phyloP scores from a whole-genome alignment of 2,113 vertebrate genomes.

The Thunnus maccoyii region DNA sequence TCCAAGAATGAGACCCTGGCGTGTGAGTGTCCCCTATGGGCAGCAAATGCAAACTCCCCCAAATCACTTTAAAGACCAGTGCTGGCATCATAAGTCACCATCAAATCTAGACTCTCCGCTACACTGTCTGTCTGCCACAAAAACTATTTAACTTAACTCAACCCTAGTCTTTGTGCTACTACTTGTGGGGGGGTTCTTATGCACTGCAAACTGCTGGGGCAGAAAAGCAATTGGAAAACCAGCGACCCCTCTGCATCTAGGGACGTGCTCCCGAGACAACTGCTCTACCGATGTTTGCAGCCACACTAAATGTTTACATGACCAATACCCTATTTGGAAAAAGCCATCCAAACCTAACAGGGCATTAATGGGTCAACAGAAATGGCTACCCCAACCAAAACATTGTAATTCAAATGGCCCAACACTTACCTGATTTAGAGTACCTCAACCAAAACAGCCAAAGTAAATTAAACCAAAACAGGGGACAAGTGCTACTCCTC shows the following conservation, averaged over 20 bases:
- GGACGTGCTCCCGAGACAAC: conserved; percentile 1
- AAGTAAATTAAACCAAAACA: too few relatives aligned
- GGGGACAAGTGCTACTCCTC: too few relatives aligned
- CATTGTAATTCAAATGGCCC: too few relatives aligned
- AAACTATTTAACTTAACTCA: neutral
- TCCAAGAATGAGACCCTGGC: neutral
- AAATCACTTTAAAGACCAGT: too few relatives aligned
- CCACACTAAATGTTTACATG: neutral
- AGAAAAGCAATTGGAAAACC: neutral
- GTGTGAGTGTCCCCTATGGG: neutral
- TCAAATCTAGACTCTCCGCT: conserved; percentile 28
- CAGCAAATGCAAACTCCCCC: too few relatives aligned
- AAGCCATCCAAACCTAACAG: neutral
- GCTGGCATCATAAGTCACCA: too few relatives aligned
- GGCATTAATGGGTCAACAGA: neutral
- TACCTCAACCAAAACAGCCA: too few relatives aligned
- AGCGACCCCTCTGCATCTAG: neutral
- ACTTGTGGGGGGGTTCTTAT: neutral
- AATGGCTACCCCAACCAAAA: neutral
- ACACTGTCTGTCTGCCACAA: neutral
- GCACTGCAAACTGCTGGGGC: neutral
- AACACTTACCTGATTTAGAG: too few relatives aligned
- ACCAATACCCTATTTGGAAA: neutral
- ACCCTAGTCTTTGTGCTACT: too few relatives aligned
- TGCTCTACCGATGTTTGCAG: neutral